phyloP scores from a whole-genome alignment of 64 coral and sea anemone species.

The Cladopsammia gracilis region DNA sequence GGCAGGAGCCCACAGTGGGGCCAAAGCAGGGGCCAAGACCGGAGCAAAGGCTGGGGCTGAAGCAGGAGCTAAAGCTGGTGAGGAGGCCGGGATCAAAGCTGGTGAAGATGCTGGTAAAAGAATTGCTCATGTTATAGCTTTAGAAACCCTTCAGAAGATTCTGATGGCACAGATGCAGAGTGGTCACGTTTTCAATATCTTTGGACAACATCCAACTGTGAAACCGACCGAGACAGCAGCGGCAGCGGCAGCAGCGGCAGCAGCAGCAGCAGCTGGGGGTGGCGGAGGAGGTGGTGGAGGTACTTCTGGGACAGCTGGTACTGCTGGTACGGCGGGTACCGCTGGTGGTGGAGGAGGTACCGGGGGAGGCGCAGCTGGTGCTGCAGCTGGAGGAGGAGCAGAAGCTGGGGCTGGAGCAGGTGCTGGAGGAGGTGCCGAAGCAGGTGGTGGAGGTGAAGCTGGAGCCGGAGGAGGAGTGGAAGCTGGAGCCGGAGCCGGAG shows the following conservation, averaged over 20 bases:
- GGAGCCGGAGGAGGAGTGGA: background rate
- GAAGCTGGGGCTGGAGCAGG: background rate
- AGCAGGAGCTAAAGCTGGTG: constrained; percentile 87
- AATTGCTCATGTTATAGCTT: constrained; percentile 85
- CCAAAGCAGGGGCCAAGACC: constrained; percentile 80
- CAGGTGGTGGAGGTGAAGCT: background rate
- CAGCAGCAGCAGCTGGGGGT: constrained; percentile 28
- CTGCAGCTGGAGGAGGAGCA: background rate
- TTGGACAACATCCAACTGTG: constrained; percentile 30
- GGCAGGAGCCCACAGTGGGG: constrained; percentile 78
- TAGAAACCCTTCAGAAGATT: constrained; percentile 87
- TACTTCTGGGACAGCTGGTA: background rate
- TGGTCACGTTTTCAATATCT: constrained; percentile 80
- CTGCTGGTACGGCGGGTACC: background rate
- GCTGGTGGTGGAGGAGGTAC: constrained; percentile 3
- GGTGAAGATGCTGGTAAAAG: constrained; percentile 80
- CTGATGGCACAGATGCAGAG: constrained; percentile 66
- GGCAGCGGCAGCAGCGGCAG: constrained; percentile 24
- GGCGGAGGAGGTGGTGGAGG: constrained; percentile 15
- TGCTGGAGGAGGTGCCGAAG: background rate
- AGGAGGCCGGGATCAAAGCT: constrained; percentile 85
- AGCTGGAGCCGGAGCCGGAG: background rate
- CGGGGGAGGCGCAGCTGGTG: background rate
- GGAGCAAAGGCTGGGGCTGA: constrained; percentile 87
- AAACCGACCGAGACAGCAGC: constrained; percentile 1